Evolutionary conservation across 2,888 invertebrate species (phyloP), one percentile per base, ranked within the genome.

Genomic region (Cosmia pyralina): DNA sequence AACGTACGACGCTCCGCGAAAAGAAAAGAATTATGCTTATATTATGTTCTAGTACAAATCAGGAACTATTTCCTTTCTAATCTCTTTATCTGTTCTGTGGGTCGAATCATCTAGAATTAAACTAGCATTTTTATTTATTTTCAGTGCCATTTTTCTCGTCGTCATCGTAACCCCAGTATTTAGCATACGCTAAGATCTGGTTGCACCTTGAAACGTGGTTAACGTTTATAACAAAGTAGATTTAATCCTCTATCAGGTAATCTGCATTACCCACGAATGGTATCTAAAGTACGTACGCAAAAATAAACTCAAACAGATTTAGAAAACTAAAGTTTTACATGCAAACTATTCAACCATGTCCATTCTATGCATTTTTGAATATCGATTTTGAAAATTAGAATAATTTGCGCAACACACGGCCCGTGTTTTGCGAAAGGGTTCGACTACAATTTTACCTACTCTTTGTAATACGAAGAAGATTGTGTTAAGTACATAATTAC

Each of bases 361-460:
- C 22, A 50, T 48, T 64, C 38, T 50, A 72, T 75, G 60, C 70
- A 72, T 64, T 76, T 74, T 72, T 53, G 34, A 66, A 67, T 28
- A 67, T 55, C 72, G 59, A 72, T 70, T 78, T 81, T 68, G 34
- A 44, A 72, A 78, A 84, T 84, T 82, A 73, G 80, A 81, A 76
- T 66, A 68, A 81, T 84, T 77, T 69, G 50, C 38, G 41, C n/a
- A 53, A 75, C 79, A 70, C 85, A 85, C 77, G 81, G 46, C 58
- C 15, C 11, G 48, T 44, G 15, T 46, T 52, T 17, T 46, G 38
- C 17, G 7, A 65, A 70, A 57, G 67, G 38, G 50, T 69, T 68
- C 13, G 17, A 52, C 52, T 55, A 38, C 17, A 38, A 38, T 55
- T 52, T 13, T 34, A 65, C n/a, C 13, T 34, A 34, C 17, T 17